Evolutionary conservation across 2,888 invertebrate species (phyloP), one percentile per base, ranked within the genome.

Genomic region (Torymus texanus): DNA sequence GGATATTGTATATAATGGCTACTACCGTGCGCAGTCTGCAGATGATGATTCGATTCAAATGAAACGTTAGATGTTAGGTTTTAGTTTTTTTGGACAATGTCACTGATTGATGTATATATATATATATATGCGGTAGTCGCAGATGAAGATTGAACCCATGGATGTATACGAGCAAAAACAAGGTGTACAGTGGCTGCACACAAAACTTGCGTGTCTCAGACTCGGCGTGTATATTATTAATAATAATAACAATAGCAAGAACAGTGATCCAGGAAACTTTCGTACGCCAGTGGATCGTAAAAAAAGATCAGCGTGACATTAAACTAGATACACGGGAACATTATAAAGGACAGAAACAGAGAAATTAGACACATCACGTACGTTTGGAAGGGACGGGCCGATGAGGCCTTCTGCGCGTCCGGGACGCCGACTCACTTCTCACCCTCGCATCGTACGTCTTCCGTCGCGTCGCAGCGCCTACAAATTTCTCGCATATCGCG

Each of bases 381-480:
- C 81, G 72, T 81, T 81, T 81, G 29, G 78, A 71, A 50, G 80
- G 41, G 59, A 55, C 24, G 16, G 63, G 11, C n/a, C 18, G 10
- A 14, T 50, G 41, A 58, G 78, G 75, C 51, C 75, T 66, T 55
- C 71, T 71, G 29, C 72, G 80, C 13, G 59, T 55, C 11, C 78
- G 79, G 73, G 18, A 62, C 29, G 76, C 51, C 65, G 81, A 75
- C 63, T 50, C 71, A 56, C 80, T 81, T 66, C 80, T 81, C 66
- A 75, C 66, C 55, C 67, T 65, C 16, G 68, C 80, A 12, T 59
- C 68, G 58, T 66, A 74, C 55, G 77, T 55, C 74, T 74, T 81
- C 80, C 74, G 78, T 59, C 78, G 80, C 80, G 80, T 61, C 10
- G 76, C 76, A 41, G 80, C 59, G 59, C 80, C 80, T 80, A 75